phyloP scores from a whole-genome alignment of 2,888 invertebrate genomes.

The Prenolepis imparis region DNA sequence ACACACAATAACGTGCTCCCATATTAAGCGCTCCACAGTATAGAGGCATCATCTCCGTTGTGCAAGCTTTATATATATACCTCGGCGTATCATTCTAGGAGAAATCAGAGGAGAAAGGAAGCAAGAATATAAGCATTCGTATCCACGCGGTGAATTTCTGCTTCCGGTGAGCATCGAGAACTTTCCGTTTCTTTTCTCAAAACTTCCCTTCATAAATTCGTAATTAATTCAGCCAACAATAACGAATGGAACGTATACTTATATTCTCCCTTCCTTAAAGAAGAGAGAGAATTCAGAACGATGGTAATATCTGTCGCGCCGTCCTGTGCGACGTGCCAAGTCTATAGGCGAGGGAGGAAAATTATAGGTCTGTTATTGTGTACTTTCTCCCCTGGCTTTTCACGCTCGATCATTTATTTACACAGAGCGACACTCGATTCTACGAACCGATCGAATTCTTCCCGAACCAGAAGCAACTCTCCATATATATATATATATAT shows the following conservation, averaged over 20 bases:
- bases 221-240: conserved; percentile 51
- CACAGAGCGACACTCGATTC: conserved; percentile 60
- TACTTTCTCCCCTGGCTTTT: conserved; percentile 64
- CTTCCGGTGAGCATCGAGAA: conserved; percentile 44
- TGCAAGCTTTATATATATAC: conserved; percentile 66
- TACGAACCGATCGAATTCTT: conserved; percentile 29
- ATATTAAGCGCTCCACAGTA: conserved; percentile 71
- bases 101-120: conserved; percentile 55
- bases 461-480: neutral
- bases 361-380: conserved; percentile 67
- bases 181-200: conserved; percentile 33
- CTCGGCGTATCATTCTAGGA: conserved; percentile 67
- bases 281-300: neutral
- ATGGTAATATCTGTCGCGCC: conserved; percentile 44
- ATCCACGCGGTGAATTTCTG: conserved; percentile 59
- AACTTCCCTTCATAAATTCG: conserved; percentile 43
- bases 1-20: conserved; percentile 71
- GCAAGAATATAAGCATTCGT: conserved; percentile 65
- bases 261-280: neutral
- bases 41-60: conserved; percentile 50
- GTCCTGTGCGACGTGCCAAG: conserved; percentile 22
- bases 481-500: too few relatives aligned
- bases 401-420: conserved; percentile 69
- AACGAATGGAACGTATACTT: conserved; percentile 33
- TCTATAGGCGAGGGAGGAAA: conserved; percentile 58